These are phyloP conservation scores for Eonycteris spelaea DNA, from an alignment of 2,113 vertebrate species.

Conservation along the genomic window DNA sequence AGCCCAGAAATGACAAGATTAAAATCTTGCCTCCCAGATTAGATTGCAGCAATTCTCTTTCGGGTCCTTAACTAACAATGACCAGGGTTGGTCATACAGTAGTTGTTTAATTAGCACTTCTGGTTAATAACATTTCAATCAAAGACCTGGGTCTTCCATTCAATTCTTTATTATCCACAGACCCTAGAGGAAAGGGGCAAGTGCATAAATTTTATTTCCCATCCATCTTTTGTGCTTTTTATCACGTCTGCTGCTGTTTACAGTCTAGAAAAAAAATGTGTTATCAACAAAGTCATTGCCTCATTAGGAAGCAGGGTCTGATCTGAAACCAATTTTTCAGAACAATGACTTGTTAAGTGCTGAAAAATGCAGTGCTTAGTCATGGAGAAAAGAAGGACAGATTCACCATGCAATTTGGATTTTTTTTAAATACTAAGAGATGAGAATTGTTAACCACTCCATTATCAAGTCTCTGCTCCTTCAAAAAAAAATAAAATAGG, in stretches of 20 bases:
- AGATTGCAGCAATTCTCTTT: background rate
- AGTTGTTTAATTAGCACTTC: conserved; percentile 31
- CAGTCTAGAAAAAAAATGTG: conserved; percentile 23
- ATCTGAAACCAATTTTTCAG: conserved; percentile 81
- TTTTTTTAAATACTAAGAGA: conserved; percentile 58
- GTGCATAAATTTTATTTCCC: conserved; percentile 39
- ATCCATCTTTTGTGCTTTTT: conserved; percentile 48
- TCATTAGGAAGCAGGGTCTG: conserved; percentile 80
- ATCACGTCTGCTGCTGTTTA: conserved; percentile 54
- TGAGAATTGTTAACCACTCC: conserved; percentile 62
- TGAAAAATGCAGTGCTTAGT: conserved; percentile 79
- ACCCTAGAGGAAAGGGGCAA: background rate
- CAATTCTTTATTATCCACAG: background rate
- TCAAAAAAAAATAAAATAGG: conserved; percentile 60
- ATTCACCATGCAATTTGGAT: conserved; percentile 69
- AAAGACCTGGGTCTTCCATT: background rate
- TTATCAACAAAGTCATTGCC: conserved; percentile 73
- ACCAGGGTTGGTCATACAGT: background rate
- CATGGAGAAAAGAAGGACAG: conserved; percentile 81
- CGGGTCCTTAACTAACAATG: background rate
- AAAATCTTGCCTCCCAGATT: background rate
- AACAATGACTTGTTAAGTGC: conserved; percentile 81
- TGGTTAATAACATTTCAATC: background rate
- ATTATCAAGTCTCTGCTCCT: conserved; percentile 70
- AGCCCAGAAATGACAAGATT: conserved; percentile 9